phyloP scores from a whole-genome alignment of 1,140 invertebrate genomes.

The Dryas iulia region DNA sequence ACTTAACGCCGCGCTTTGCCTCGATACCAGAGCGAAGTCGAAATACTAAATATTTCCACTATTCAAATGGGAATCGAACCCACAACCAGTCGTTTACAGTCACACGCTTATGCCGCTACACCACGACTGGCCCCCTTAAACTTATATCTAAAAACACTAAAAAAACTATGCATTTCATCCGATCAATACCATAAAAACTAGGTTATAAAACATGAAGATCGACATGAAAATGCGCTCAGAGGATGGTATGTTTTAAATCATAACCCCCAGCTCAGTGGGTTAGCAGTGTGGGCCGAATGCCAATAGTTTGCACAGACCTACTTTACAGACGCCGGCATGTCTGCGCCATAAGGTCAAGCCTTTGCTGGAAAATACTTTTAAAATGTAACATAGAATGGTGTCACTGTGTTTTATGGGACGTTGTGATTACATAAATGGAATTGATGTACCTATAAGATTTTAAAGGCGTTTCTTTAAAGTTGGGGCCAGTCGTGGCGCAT shows the following conservation, averaged over 20 bases:
- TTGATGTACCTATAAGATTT: neutral
- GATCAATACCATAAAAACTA: neutral
- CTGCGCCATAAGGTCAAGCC: slow-evolving; percentile 35
- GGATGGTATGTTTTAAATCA: neutral
- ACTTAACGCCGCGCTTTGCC: no score
- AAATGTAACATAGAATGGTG: neutral
- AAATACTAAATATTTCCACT: no score
- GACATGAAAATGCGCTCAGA: neutral
- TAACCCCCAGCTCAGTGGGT: slow-evolving; percentile 16
- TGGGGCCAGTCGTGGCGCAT: no score
- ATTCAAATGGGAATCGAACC: no score
- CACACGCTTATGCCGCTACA: no score
- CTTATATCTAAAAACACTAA: no score
- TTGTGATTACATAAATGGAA: neutral
- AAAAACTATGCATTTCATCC: no score
- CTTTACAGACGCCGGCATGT: slow-evolving; percentile 29
- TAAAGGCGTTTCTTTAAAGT: neutral
- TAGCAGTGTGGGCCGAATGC: slow-evolving; percentile 26
- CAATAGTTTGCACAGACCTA: slow-evolving; percentile 26
- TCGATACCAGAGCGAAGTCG: no score
- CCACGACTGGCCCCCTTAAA: no score
- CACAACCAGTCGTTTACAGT: no score
- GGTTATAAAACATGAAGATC: neutral
- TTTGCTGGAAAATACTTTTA: slow-evolving; percentile 10
- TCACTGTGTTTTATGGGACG: neutral